Evolutionary conservation across 2,113 vertebrate species (phyloP), one percentile per base, ranked within the genome.

Genomic region (Balaenoptera acutorostrata): DNA sequence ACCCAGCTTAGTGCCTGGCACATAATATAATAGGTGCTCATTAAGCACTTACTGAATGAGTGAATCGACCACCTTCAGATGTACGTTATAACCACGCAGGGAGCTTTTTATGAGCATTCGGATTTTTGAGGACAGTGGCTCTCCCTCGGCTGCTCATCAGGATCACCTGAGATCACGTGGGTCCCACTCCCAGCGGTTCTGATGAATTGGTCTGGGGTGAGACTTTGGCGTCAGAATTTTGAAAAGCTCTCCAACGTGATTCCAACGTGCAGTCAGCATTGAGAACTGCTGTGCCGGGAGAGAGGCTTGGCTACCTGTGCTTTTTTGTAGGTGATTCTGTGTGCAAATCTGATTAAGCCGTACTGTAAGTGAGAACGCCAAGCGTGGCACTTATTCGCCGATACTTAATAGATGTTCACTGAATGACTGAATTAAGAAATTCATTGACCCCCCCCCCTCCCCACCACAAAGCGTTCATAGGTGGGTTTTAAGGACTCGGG

Each of bases 281-380:
- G 82, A 75, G 84, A 59, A 49, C 2, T 36, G 13, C 31, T 27
- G 29, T 17, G 27, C n/a, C 29, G 6, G 59, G 61, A 49, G 39
- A 18, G 5, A 23, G 3, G 23, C 69, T 13, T 1, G 0, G 20
- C 6, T 8, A 0, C 6, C 3, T 0, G 7, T 8, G 36, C 5
- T 15, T 23, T 27, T 41, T 57, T 6, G 27, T 57, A 8, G 29
- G 18, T 2, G 15, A n/a, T 29, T 44, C 29, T 52, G 33, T 14
- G 27, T 25, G 68, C 4, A 33, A 2, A 23, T 29, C 74, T 39
- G 46, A 23, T 4, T 15, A 36, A 61, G 57, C 17, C 61, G 25
- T 11, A 18, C 1, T 23, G 14, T 21, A 11, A 75, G 39, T 39
- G 27, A n/a, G 61, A 64, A 31, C 17, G 49, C 59, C 31, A 14